These are phyloP conservation scores for Nymphalis polychloros DNA, from an alignment of 2,888 invertebrate species.

Conservation along the genomic window DNA sequence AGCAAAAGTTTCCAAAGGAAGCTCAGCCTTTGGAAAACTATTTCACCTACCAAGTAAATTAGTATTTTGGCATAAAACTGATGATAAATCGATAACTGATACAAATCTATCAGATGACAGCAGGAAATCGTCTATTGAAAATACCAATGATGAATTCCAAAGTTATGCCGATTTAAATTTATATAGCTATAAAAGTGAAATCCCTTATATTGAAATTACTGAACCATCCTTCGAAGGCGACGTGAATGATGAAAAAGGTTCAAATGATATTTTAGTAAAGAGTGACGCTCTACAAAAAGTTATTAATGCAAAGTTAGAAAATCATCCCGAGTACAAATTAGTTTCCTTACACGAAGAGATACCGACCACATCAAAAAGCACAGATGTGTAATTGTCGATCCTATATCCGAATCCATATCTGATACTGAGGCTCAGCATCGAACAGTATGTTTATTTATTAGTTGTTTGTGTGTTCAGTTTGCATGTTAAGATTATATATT, in stretches of 20 bases:
- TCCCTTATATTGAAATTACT: slow-evolving; percentile 40
- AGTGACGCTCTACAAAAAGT: slow-evolving; percentile 70
- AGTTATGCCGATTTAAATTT: slow-evolving; percentile 54
- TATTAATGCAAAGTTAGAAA: slow-evolving; percentile 71
- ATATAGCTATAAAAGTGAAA: slow-evolving; percentile 21
- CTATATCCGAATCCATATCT: slow-evolving; percentile 25
- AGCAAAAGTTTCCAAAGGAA: slow-evolving; percentile 54
- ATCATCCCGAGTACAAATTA: slow-evolving; percentile 72
- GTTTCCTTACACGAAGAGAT: slow-evolving; percentile 65
- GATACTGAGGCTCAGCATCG: slow-evolving; percentile 46
- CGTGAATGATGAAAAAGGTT: slow-evolving; percentile 50
- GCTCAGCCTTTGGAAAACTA: slow-evolving; percentile 68
- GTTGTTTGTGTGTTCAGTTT: slow-evolving; percentile 47
- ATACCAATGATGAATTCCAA: slow-evolving; percentile 58
- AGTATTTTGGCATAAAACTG: slow-evolving; percentile 79
- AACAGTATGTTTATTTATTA: slow-evolving; percentile 73
- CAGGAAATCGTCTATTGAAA: slow-evolving; percentile 62
- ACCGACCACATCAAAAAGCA: slow-evolving; percentile 67
- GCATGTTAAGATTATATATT: slow-evolving; percentile 37
- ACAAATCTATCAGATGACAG: slow-evolving; percentile 62
- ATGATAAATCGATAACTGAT: slow-evolving; percentile 61
- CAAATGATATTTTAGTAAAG: slow-evolving; percentile 65
- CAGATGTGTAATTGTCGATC: slow-evolving; percentile 63
- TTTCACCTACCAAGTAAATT: slow-evolving; percentile 81
- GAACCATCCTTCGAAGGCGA: slow-evolving; percentile 50